Conservation (phyloP, 2,113 vertebrate genomes). For the Oncorhynchus keta region DNA sequence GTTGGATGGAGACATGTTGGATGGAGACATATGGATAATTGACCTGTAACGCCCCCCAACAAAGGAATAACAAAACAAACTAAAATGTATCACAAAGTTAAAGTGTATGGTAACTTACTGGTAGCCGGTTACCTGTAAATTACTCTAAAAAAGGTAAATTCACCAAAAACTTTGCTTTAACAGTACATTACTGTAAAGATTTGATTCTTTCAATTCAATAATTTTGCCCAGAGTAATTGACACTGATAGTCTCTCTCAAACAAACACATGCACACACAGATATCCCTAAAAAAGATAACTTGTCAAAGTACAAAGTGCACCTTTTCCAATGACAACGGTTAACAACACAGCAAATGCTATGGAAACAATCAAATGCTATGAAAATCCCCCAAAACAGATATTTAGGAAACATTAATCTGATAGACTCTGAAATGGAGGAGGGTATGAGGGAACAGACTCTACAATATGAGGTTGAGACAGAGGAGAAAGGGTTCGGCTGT, state of each 20-base stretch:
- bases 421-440: conserved; percentile 27
- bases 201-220: too few relatives aligned
- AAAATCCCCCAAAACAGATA: neutral
- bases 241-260: too few relatives aligned
- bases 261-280: neutral
- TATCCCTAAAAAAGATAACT: neutral
- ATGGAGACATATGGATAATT: neutral
- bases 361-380: conserved; percentile 2
- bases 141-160: too few relatives aligned
- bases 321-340: conserved; percentile 49
- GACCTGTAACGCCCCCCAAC: neutral
- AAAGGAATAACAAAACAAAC: neutral
- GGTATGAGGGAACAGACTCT: conserved; percentile 1
- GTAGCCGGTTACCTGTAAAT: too few relatives aligned
- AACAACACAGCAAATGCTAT: conserved; percentile 27
- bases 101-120: conserved; percentile 19
- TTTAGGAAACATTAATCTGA: conserved; percentile 12
- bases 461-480: neutral
- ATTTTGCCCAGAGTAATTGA: too few relatives aligned
- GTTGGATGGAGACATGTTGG: neutral
- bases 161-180: too few relatives aligned
- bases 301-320: neutral
- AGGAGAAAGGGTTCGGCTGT: neutral
- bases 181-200: too few relatives aligned
- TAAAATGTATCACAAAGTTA: conserved; percentile 31